A percentile compares a stretch with the other conserved stretches of the same genome.
Evolutionary conservation across 2,888 invertebrate species (phyloP).

Genomic region (Masnerella sp.): DNA sequence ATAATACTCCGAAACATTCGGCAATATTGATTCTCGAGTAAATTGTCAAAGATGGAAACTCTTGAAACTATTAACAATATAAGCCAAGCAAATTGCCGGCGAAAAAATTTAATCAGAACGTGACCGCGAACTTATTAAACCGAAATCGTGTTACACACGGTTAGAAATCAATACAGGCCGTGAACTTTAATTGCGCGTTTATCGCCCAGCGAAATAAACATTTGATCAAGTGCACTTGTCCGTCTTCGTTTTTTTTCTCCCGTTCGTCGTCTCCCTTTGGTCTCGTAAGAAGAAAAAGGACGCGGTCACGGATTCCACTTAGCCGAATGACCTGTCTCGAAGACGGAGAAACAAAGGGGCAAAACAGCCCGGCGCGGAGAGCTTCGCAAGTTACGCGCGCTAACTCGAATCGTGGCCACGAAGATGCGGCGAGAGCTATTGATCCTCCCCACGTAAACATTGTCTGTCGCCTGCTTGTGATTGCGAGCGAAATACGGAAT

Average conservation of each 20-base stretch:
- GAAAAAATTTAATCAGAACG: neutral
- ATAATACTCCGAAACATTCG: too few species aligned
- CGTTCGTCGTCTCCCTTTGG: neutral
- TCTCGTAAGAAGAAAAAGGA: neutral
- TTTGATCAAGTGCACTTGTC: neutral
- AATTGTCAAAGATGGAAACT: too few species aligned
- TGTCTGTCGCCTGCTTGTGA: constrained; percentile 31
- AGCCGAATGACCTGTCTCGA: constrained; percentile 21
- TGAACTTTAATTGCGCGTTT: constrained; percentile 35
- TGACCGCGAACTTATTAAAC: neutral
- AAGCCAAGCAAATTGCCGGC: too few species aligned
- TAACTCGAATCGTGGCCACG: constrained; percentile 32
- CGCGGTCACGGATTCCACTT: constrained; percentile 11
- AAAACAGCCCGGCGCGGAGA: constrained; percentile 18
- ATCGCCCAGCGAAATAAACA: constrained; percentile 17
- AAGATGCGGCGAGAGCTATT: constrained; percentile 37
- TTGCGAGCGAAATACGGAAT: constrained; percentile 33
- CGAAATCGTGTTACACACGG: neutral
- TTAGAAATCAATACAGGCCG: constrained; percentile 20
- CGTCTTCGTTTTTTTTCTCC: neutral
- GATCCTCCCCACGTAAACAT: constrained; percentile 40
- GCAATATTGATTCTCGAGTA: too few species aligned
- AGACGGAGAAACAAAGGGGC: constrained; percentile 4
- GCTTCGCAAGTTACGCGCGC: constrained; percentile 37
- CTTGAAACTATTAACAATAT: too few species aligned